Conservation (phyloP, 2,888 invertebrate genomes). For the Crossocerus cetratus region DNA sequence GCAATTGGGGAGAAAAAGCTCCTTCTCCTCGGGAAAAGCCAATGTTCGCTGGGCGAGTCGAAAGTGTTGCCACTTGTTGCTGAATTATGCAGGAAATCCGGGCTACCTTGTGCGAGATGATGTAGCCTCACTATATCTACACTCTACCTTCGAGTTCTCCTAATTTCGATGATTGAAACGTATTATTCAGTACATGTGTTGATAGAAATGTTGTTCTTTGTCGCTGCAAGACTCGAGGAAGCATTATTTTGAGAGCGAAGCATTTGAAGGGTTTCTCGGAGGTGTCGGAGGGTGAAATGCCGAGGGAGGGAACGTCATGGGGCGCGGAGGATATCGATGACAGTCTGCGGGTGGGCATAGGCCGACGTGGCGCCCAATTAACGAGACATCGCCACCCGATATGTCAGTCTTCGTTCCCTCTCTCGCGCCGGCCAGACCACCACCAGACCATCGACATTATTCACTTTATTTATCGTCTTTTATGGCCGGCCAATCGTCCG, state of each 20-base stretch:
- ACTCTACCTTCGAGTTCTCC: too few species aligned
- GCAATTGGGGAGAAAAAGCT: not conserved
- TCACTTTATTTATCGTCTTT: conserved; percentile 36
- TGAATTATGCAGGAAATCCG: conserved; percentile 31
- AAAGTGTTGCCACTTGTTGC: conserved; percentile 42
- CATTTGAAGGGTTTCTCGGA: too few species aligned
- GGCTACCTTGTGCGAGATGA: not conserved
- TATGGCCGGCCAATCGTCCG: conserved; percentile 4
- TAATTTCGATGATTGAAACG: too few species aligned
- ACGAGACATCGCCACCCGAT: conserved; percentile 49
- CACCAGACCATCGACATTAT: conserved; percentile 14
- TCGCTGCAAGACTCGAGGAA: too few species aligned
- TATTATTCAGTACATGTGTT: too few species aligned
- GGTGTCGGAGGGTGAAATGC: too few species aligned
- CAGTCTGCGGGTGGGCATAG: conserved; percentile 12
- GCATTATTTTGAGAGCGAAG: too few species aligned
- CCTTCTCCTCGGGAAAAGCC: not conserved
- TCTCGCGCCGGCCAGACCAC: conserved; percentile 17
- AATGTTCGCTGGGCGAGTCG: conserved; percentile 3
- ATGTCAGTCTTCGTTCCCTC: conserved; percentile 25
- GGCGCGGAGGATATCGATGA: conserved; percentile 16
- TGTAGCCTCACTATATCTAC: not conserved
- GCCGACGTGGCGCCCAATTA: conserved; percentile 55
- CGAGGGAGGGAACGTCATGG: too few species aligned
- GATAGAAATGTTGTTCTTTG: too few species aligned